Base-by-base conservation (phyloP, 2,113 vertebrate species). In the Charadrius vociferus region DNA sequence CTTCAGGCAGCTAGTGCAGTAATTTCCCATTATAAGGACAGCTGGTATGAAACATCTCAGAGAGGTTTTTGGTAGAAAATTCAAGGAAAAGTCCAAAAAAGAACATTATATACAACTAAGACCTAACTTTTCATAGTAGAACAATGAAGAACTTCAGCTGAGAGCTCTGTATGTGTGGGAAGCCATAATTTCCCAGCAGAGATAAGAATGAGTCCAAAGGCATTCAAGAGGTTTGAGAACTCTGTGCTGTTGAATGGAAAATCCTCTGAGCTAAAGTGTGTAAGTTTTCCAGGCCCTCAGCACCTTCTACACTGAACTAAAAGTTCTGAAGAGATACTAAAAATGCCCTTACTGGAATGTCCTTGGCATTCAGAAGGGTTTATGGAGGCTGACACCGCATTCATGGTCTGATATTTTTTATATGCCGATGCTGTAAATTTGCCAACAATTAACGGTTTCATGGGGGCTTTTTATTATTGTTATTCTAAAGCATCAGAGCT, bases 371-470 rank as follows among this genome's bases (percentile, higher is more conserved):
- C 53, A 71, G 20, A 82, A 30, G 45, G 36, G 34, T 90, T 90
- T 92, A 26, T 55, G 37, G 68, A 73, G 13, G 67, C 1, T n/a
- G 5, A 67, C 61, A 74, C 36, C 0, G 1, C 30, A 32, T 83
- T 92, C 52, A 13, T 17, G 19, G 30, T 67, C 11, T 9, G 36
- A 34, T 92, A 23, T 91, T 86, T 81, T 92, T 93, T 68, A 77
- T 66, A 52, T 82, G 34, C 14, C 27, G 4, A 24, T 86, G 52
- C 43, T 89, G 67, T 87, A 75, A 95, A 92, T 95, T 95, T 95
- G 80, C 86, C 66, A 94, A 34, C 53, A 72, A 91, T 96, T 92
- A 89, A 86, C 61, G 68, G 83, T 94, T 96, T 91, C 39, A n/a
- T 72, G 63, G 18, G 2, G 2, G 47, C 56, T 81, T 86, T 15